phyloP scores from a whole-genome alignment of 92 coral and sea anemone species.

The Phenganax marumi region DNA sequence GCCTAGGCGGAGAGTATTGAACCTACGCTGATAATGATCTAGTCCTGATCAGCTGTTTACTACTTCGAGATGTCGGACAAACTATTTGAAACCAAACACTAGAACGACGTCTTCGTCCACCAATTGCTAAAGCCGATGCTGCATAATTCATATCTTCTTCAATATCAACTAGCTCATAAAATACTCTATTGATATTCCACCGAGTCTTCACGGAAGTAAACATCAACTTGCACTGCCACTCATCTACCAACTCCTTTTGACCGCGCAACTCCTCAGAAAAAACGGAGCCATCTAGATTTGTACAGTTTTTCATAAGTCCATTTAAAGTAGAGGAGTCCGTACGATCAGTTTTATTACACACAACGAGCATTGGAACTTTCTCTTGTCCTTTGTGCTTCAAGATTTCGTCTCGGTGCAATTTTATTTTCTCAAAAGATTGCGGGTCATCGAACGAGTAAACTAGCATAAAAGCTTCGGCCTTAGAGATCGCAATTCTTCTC shows the following conservation, averaged over 20 bases:
- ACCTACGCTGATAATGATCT: conserved; percentile 29
- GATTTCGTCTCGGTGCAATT: conserved; percentile 74
- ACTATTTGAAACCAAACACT: conserved; percentile 32
- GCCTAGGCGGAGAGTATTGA: background rate
- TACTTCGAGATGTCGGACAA: conserved; percentile 3
- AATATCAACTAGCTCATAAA: conserved; percentile 36
- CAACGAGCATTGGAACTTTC: conserved; percentile 68
- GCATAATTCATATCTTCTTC: conserved; percentile 21
- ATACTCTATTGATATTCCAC: conserved; percentile 39
- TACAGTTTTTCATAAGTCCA: background rate
- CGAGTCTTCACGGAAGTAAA: conserved; percentile 37
- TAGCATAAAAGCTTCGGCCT: conserved; percentile 77
- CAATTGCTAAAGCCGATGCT: background rate
- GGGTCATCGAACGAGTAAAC: conserved; percentile 71
- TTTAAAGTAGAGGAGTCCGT: conserved; percentile 49
- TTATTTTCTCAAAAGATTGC: conserved; percentile 63
- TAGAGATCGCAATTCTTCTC: conserved; percentile 78
- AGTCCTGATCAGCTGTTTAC: conserved; percentile 1
- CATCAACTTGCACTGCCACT: conserved; percentile 32
- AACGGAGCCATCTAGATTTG: background rate
- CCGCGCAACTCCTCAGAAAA: conserved; percentile 1
- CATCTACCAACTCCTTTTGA: conserved; percentile 32
- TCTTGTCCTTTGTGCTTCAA: conserved; percentile 44
- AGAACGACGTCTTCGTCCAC: conserved; percentile 22
- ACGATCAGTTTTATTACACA: conserved; percentile 68